These are phyloP conservation scores for Sericinus montela DNA, from an alignment of 2,888 invertebrate genomes.

Conservation along the genomic window DNA sequence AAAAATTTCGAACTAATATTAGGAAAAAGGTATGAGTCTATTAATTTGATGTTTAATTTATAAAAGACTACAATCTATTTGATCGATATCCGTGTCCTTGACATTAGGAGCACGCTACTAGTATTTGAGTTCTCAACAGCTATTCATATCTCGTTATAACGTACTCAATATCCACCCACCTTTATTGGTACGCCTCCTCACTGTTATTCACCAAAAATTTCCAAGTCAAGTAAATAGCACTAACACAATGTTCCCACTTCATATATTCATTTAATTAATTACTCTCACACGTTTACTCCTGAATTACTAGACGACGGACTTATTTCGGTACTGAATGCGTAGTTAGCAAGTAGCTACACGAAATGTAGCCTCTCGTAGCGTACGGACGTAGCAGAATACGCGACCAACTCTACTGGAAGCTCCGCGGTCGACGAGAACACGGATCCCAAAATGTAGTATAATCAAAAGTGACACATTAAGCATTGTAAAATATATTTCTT, in stretches of 20 bases:
- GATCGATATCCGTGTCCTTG: slow-evolving; percentile 73
- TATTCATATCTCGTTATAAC: slow-evolving; percentile 47
- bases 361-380: slow-evolving; percentile 53
- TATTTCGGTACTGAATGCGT: slow-evolving; percentile 36
- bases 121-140: slow-evolving; percentile 38
- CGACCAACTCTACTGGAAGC: slow-evolving; percentile 59
- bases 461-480: slow-evolving; percentile 31
- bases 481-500: not conserved
- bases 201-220: slow-evolving; percentile 17
- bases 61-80: slow-evolving; percentile 32
- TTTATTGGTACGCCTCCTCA: slow-evolving; percentile 33
- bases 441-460: slow-evolving; percentile 55
- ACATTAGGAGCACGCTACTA: slow-evolving; percentile 50
- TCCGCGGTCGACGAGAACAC: slow-evolving; percentile 54
- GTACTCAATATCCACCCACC: slow-evolving; percentile 61
- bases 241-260: slow-evolving; percentile 33
- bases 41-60: too few species aligned
- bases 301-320: slow-evolving; percentile 33
- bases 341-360: slow-evolving; percentile 42
- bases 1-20: not conserved
- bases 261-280: slow-evolving; percentile 36
- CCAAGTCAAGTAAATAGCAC: slow-evolving; percentile 36
- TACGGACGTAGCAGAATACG: slow-evolving; percentile 60
- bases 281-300: slow-evolving; percentile 46
- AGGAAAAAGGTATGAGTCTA: too few species aligned